Evolutionary conservation across 2,888 invertebrate species (phyloP).

Genomic region (Calameuta filiformis): DNA sequence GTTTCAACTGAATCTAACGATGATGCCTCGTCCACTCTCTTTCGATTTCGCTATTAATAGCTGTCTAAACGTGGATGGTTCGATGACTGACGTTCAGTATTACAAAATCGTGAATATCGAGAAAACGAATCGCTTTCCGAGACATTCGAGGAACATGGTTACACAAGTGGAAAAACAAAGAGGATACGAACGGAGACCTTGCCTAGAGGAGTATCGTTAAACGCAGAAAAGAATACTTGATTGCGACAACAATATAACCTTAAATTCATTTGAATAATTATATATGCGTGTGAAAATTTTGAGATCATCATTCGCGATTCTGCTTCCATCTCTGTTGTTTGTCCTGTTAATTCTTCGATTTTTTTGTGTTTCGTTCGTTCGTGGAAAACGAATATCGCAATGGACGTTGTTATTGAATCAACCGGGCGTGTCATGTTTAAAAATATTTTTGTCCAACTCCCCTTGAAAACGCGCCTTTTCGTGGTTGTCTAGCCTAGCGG

Average conservation of each 20-base stretch:
- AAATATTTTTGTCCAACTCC: background rate
- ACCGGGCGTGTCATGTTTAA: background rate
- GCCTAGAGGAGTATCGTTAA: background rate
- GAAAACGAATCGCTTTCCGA: background rate
- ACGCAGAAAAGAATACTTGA: background rate
- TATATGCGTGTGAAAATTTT: background rate
- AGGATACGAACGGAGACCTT: too few species aligned
- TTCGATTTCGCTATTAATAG: slow-evolving; percentile 24
- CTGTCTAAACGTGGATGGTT: background rate
- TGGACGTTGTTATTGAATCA: background rate
- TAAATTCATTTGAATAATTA: background rate
- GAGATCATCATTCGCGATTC: background rate
- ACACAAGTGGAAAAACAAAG: background rate
- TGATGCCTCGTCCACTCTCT: slow-evolving; percentile 17
- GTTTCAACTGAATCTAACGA: background rate
- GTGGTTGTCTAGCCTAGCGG: too few species aligned
- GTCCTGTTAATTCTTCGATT: background rate
- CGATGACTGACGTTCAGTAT: background rate
- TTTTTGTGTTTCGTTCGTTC: background rate
- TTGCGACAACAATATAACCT: background rate
- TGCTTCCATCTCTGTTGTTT: background rate
- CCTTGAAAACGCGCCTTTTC: too few species aligned
- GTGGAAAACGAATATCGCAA: background rate
- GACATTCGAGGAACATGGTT: background rate
- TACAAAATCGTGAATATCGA: background rate